A percentile compares a stretch with the other conserved stretches of the same genome.
These are phyloP conservation scores for Acronicta alni DNA, from an alignment of 2,888 invertebrate genomes.

Conservation along the genomic window DNA sequence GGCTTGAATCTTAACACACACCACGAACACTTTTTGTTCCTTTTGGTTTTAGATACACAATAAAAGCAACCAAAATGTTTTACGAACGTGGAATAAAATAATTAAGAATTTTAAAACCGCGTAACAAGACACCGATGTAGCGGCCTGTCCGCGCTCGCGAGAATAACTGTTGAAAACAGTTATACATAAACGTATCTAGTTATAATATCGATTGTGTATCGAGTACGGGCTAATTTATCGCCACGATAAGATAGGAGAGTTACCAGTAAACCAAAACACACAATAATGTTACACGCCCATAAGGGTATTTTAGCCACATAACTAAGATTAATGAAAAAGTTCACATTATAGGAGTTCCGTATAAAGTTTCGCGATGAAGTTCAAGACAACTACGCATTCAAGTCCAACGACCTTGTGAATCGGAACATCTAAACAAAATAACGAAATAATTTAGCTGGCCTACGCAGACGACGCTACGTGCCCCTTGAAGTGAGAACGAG, in stretches of 20 bases:
- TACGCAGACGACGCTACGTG: conserved; percentile 13
- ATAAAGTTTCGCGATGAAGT: conserved; percentile 25
- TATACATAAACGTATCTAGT: conserved; percentile 72
- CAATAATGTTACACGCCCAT: conserved; percentile 59
- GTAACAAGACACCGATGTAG: conserved; percentile 66
- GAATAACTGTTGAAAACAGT: conserved; percentile 81
- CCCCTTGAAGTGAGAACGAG: conserved; percentile 58
- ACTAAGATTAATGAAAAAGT: conserved; percentile 11
- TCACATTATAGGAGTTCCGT: conserved; percentile 3
- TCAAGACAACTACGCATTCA: conserved; percentile 52
- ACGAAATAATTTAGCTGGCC: conserved; percentile 38
- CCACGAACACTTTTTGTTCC: conserved; percentile 40
- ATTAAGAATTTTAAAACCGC: conserved; percentile 60
- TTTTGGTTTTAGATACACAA: conserved; percentile 30
- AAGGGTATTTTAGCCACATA: conserved; percentile 55
- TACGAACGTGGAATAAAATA: conserved; percentile 57
- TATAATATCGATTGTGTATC: conserved; percentile 83
- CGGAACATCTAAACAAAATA: conserved; percentile 53
- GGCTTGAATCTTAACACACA: conserved; percentile 33
- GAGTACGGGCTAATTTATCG: conserved; percentile 84
- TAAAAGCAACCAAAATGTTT: conserved; percentile 40
- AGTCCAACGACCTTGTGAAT: conserved; percentile 67
- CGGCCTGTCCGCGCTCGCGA: conserved; percentile 76
- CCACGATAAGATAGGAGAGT: conserved; percentile 80
- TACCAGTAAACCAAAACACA: conserved; percentile 61